Percentiles rank a stretch among this genome's conserved stretches.
Conservation (phyloP, 2,113 vertebrate species). For the Odontophorus gujanensis region DNA sequence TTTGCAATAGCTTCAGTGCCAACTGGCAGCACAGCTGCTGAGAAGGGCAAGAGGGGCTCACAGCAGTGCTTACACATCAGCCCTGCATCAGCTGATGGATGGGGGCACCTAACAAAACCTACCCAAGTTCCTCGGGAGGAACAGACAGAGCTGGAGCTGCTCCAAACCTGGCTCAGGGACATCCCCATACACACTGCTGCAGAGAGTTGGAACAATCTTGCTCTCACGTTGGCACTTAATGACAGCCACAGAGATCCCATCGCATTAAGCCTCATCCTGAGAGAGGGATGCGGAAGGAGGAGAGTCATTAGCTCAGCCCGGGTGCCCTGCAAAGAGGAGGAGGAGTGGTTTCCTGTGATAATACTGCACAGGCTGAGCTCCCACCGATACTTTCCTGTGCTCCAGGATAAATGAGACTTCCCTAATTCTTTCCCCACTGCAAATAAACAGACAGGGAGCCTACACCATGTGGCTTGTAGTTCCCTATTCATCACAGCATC, state of each 20-base stretch:
- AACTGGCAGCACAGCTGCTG: not conserved
- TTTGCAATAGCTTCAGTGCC: not conserved
- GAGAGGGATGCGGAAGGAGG: conserved; percentile 20
- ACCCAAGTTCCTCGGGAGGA: not conserved
- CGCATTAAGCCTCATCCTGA: not conserved
- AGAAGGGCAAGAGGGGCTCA: not conserved
- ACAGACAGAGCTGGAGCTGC: not conserved
- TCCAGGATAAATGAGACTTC: conserved; percentile 51
- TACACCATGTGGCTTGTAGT: not conserved
- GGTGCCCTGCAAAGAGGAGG: not conserved
- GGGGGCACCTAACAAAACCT: conserved; percentile 6
- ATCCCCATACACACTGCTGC: fast-evolving
- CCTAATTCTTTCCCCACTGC: conserved; percentile 24
- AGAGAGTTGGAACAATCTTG: not conserved
- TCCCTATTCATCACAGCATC: not conserved
- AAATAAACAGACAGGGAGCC: conserved; percentile 38
- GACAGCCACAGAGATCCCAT: not conserved
- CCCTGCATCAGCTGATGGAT: not conserved
- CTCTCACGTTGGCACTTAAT: not conserved
- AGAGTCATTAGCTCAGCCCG: conserved; percentile 39
- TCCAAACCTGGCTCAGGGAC: not conserved
- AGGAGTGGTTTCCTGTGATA: conserved; percentile 12
- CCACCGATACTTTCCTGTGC: not conserved
- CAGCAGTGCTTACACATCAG: not conserved
- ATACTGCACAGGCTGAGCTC: not conserved